A percentile compares a stretch with the other conserved stretches of the same genome.
Conservation (phyloP, 2,113 vertebrate genomes). For the Crotophaga sulcirostris region DNA sequence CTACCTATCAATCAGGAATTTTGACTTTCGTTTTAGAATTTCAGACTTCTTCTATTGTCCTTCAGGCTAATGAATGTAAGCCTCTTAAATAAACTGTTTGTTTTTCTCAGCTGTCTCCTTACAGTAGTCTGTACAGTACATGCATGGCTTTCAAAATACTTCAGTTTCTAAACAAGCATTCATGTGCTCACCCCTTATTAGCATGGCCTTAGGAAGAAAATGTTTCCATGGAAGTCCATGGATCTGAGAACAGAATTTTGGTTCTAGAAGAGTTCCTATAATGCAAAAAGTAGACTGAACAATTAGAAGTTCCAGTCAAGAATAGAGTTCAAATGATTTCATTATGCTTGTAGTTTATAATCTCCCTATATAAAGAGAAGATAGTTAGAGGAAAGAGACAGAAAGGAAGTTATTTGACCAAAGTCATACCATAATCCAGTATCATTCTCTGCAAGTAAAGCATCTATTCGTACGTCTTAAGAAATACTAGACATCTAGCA, state of each 20-base stretch:
- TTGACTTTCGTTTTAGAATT: neutral
- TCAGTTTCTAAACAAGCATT: neutral
- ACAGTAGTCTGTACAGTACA: neutral
- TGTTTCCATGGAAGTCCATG: neutral
- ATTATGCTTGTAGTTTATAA: neutral
- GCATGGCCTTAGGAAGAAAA: neutral
- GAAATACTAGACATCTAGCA: neutral
- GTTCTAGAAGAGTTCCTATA: neutral
- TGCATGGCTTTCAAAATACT: neutral
- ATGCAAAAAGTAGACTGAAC: neutral
- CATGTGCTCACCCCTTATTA: neutral
- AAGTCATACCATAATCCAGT: neutral
- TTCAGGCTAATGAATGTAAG: neutral
- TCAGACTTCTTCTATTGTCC: neutral
- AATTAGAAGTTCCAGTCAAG: neutral
- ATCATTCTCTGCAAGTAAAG: neutral
- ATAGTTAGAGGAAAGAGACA: neutral
- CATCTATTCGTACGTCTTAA: neutral
- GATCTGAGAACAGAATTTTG: neutral
- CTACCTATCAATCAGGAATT: neutral
- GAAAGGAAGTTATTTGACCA: neutral
- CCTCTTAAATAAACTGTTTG: neutral
- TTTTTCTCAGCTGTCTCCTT: neutral
- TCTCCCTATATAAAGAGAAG: neutral
- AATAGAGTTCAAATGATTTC: neutral